phyloP scores from a whole-genome alignment of 2,797 vertebrate species.

The Darevskia mixta region DNA sequence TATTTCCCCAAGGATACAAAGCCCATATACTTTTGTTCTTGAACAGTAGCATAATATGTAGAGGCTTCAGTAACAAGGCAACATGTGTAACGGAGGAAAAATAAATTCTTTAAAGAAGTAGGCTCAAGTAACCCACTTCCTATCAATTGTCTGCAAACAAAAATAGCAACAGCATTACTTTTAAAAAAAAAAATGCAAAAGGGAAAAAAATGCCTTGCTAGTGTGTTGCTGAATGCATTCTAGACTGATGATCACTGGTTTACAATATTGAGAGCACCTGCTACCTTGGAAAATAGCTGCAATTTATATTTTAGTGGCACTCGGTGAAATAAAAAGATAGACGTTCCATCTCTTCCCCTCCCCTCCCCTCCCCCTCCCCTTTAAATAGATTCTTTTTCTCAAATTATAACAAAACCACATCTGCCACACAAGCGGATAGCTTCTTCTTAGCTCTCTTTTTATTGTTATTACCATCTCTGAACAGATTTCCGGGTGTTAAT shows the following conservation, averaged over 20 bases:
- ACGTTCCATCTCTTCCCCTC: slow-evolving; percentile 46
- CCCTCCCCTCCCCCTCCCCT: slow-evolving; percentile 16
- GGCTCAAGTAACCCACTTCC: not conserved
- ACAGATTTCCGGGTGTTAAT: slow-evolving; percentile 82
- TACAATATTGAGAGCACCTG: slow-evolving; percentile 52
- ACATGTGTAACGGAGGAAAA: slow-evolving; percentile 41
- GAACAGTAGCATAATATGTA: slow-evolving; percentile 24
- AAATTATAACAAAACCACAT: slow-evolving; percentile 60
- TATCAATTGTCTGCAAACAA: slow-evolving; percentile 33
- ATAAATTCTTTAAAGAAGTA: slow-evolving; percentile 24
- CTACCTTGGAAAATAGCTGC: slow-evolving; percentile 51
- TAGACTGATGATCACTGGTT: slow-evolving; percentile 21
- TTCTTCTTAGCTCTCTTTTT: slow-evolving; percentile 64
- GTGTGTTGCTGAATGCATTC: slow-evolving; percentile 33
- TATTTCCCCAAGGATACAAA: not conserved
- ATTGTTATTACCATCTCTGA: slow-evolving; percentile 72
- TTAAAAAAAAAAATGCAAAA: slow-evolving; percentile 35
- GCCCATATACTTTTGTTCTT: not conserved
- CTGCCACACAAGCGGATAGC: slow-evolving; percentile 63
- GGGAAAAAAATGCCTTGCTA: slow-evolving; percentile 38
- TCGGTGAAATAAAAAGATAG: slow-evolving; percentile 59
- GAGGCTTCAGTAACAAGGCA: not conserved
- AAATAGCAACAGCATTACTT: slow-evolving; percentile 25
- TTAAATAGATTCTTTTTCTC: slow-evolving; percentile 60
- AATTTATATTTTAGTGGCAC: slow-evolving; percentile 52